A percentile compares a stretch with the other conserved stretches of the same genome.
phyloP scores from a whole-genome alignment of 2,797 vertebrate species.

The Austrolebias charrua region DNA sequence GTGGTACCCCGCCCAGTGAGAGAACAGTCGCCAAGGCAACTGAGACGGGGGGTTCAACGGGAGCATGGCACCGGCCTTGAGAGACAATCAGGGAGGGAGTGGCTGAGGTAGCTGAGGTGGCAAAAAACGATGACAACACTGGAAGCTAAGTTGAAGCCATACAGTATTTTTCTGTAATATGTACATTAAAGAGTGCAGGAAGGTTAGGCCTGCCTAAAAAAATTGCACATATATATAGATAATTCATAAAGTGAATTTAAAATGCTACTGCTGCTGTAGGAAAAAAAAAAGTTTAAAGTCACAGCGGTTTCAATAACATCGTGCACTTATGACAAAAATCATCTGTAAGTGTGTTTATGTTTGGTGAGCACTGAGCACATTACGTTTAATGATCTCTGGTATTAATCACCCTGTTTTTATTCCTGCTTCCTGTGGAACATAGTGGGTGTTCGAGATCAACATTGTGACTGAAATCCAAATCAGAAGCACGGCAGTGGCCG shows the following conservation, averaged over 20 bases:
- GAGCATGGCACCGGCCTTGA: constrained; percentile 69
- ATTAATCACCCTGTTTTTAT: no score
- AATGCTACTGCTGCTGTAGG: constrained; percentile 3
- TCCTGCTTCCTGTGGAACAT: background rate
- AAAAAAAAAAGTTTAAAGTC: background rate
- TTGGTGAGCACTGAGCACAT: constrained; percentile 56
- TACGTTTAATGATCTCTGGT: constrained; percentile 67
- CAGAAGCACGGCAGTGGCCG: constrained; percentile 15
- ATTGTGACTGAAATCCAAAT: constrained; percentile 31
- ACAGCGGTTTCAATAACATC: constrained; percentile 15
- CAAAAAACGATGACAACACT: constrained; percentile 17
- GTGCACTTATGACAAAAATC: constrained; percentile 31
- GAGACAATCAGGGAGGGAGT: constrained; percentile 43
- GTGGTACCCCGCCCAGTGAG: constrained; percentile 50
- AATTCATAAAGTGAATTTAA: background rate
- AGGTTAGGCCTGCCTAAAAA: constrained; percentile 8
- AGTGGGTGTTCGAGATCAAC: constrained; percentile 17
- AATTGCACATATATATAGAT: background rate
- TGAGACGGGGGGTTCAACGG: constrained; percentile 68
- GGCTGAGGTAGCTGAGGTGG: constrained; percentile 32
- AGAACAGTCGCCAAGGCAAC: constrained; percentile 79
- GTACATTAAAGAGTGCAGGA: constrained; percentile 5
- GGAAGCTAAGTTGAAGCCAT: constrained; percentile 24
- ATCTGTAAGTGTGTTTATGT: constrained; percentile 47
- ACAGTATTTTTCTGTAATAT: background rate